Conservation (phyloP, 2,888 invertebrate genomes). For the Pristionchus fissidentatus region DNA sequence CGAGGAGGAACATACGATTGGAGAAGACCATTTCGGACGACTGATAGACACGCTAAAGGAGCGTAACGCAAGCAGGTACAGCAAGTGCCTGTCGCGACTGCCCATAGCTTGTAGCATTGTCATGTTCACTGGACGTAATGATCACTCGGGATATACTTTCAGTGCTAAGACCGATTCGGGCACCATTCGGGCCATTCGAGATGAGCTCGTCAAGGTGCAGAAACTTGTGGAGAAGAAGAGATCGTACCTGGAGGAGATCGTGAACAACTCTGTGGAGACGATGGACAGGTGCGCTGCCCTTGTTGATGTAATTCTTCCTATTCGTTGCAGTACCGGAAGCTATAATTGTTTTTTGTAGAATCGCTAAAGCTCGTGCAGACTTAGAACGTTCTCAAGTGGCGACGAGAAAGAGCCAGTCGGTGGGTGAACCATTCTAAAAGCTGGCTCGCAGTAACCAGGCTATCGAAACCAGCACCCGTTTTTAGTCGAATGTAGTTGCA, state of each 20-base stretch:
- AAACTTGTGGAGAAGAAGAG: constrained; percentile 36
- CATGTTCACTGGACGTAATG: too few species aligned
- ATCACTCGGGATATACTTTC: too few species aligned
- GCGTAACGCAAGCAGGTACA: background rate
- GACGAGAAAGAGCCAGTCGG: constrained; percentile 40
- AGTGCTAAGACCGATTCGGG: background rate
- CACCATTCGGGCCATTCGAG: background rate
- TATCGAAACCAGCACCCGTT: background rate
- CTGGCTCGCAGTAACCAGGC: background rate
- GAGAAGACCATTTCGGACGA: constrained; percentile 38
- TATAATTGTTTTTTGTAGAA: background rate
- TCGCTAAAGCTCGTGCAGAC: background rate
- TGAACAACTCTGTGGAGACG: constrained; percentile 24
- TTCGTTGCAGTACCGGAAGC: background rate
- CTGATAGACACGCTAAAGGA: constrained; percentile 17
- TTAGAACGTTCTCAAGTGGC: constrained; percentile 16
- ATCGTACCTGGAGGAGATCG: constrained; percentile 23
- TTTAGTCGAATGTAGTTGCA: background rate
- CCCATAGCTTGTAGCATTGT: too few species aligned
- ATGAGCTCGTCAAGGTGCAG: constrained; percentile 42
- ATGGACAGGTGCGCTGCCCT: background rate
- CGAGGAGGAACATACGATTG: background rate
- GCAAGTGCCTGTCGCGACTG: too few species aligned
- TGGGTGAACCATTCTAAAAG: background rate
- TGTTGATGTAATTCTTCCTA: too few species aligned